These are phyloP conservation scores for Ormyrus labotus DNA, from an alignment of 2,888 invertebrate species.

Conservation along the genomic window DNA sequence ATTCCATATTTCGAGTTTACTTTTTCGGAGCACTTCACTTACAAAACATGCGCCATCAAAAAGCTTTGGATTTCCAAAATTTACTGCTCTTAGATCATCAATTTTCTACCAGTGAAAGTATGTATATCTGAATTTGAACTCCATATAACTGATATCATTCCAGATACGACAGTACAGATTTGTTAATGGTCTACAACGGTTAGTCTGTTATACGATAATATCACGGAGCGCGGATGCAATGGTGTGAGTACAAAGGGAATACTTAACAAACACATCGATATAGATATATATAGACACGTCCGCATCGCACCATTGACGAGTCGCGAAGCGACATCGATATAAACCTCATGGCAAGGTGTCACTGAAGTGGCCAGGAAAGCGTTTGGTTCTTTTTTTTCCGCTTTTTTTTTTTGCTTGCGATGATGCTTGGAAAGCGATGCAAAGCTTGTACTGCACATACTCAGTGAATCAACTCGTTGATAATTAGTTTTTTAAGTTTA, in stretches of 20 bases:
- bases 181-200: conserved; percentile 14
- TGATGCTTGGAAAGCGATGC: conserved; percentile 28
- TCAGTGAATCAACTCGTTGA: too few species aligned
- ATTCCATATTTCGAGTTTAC: background rate
- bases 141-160: too few species aligned
- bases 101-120: too few species aligned
- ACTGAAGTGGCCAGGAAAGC: conserved; percentile 31
- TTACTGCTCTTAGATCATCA: background rate
- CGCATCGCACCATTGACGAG: conserved; percentile 73
- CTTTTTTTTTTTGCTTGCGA: background rate
- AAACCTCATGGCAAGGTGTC: conserved; percentile 50
- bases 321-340: conserved; percentile 56
- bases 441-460: conserved; percentile 11
- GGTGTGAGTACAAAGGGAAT: conserved; percentile 1
- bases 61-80: too few species aligned
- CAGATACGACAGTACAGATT: background rate
- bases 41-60: too few species aligned
- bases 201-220: conserved; percentile 8
- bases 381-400: background rate
- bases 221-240: conserved; percentile 15
- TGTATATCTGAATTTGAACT: too few species aligned
- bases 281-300: conserved; percentile 59
- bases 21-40: too few species aligned
- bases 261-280: conserved; percentile 41
- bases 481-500: too few species aligned